Percentiles rank a stretch among this genome's conserved stretches.
These are phyloP conservation scores for Cydia pomonella DNA, from an alignment of 1,140 invertebrate species.

Conservation along the genomic window DNA sequence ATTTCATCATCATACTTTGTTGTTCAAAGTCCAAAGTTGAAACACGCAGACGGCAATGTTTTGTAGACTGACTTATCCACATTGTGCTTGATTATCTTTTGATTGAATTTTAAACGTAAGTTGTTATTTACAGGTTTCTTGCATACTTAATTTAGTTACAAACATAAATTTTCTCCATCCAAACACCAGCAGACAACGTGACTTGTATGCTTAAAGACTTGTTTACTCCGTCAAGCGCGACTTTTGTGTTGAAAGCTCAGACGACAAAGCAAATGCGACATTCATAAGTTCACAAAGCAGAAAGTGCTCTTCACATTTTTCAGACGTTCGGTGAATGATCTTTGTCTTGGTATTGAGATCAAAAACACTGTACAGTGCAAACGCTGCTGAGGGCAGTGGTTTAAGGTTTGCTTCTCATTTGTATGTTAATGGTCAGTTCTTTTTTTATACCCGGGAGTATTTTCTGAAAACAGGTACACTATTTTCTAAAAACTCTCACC, in stretches of 20 bases:
- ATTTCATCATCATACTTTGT: neutral
- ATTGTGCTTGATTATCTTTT: neutral
- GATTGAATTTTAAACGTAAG: neutral
- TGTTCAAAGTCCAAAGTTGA: neutral
- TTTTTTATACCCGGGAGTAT: too few species aligned
- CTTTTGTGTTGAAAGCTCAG: neutral
- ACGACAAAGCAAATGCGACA: conserved; percentile 1
- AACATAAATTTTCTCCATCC: neutral
- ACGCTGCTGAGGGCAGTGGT: neutral
- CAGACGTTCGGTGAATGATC: neutral
- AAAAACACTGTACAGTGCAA: neutral
- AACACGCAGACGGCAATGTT: neutral
- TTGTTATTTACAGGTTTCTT: neutral
- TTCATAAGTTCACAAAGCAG: neutral
- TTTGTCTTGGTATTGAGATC: neutral
- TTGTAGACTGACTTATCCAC: neutral
- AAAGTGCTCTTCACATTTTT: conserved; percentile 13
- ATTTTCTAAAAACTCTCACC: too few species aligned
- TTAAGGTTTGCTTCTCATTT: neutral
- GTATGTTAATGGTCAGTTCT: too few species aligned
- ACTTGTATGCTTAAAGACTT: neutral
- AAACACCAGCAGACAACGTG: neutral
- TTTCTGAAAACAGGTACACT: too few species aligned
- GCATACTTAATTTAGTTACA: neutral
- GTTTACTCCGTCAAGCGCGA: conserved; percentile 7